Base-by-base conservation (phyloP, 2,888 invertebrate species). In the Drosophila austrosaltans region DNA sequence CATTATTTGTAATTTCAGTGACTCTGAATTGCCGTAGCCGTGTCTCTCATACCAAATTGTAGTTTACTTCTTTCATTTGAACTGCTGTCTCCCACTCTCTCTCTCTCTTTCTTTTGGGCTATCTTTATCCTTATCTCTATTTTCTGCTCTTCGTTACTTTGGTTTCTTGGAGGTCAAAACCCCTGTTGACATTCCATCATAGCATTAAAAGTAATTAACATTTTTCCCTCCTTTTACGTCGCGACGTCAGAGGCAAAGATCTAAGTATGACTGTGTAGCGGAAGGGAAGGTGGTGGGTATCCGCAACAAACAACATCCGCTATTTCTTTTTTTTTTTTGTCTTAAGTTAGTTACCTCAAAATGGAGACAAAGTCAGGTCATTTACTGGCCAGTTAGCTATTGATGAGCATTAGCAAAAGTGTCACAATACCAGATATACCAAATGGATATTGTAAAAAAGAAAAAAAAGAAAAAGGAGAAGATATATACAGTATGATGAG, bases 161-260 rank as follows among this genome's bases (percentile, higher is more conserved):
- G 44, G 44, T 48, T 48, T 48, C 44, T 20, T 67, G 60, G 62
- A 59, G 70, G 70, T 66, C 70, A 71, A 54, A 63, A 44, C 78
- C 65, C 68, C 75, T 75, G 72, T 74, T 79, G 79, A 76, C 79
- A 77, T 77, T 76, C 75, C 82, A 74, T 81, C 76, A 83, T 69
- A 75, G 79, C 72, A 83, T 77, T 79, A 73, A 76, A 83, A 85
- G 83, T 88, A 88, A 86, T 81, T 85, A 77, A 77, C 76, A 81
- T 76, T 81, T 76, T 72, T 69, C 66, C 67, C 72, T 68, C 60
- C 58, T 64, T 48, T 53, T 12, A 4, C 25, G 28, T 20, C 25
- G 16, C 16, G 16, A 16, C 32, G 16, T 32, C 4, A 8, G 54
- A 8, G 30, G 4, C 22, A n/a, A 7, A 10, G 42, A 32, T 32